Conservation (phyloP, 2,888 invertebrate genomes). For the Eulithis prunata region DNA sequence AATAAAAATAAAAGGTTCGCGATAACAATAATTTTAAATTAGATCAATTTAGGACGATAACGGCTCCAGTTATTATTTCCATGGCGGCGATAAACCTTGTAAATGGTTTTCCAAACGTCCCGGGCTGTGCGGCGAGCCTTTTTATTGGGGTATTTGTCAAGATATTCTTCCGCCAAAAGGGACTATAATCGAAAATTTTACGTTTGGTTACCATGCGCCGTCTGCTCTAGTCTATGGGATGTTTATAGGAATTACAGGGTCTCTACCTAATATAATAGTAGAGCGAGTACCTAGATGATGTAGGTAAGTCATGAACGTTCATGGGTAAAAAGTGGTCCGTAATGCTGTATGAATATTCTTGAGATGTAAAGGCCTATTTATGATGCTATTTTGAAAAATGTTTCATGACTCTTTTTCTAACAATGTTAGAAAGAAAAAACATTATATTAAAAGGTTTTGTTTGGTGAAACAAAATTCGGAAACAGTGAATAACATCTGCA, state of each 20-base stretch:
- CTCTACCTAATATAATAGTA: no score
- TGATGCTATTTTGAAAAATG: no score
- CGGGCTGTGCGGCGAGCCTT: slow-evolving; percentile 74
- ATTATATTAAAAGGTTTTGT: no score
- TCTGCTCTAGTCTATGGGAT: slow-evolving; percentile 47
- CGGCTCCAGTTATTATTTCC: slow-evolving; percentile 82
- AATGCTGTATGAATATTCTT: no score
- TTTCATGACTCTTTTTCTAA: no score
- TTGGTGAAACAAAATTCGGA: no score
- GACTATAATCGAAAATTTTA: slow-evolving; percentile 78
- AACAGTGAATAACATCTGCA: no score
- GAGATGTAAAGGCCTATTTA: no score
- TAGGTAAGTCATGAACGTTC: no score
- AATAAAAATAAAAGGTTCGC: slow-evolving; percentile 80
- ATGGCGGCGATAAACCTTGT: slow-evolving; percentile 82
- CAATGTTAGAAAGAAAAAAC: no score
- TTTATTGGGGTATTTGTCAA: slow-evolving; percentile 83
- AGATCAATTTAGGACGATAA: slow-evolving; percentile 82
- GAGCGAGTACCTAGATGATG: no score
- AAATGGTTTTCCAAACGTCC: slow-evolving; percentile 83
- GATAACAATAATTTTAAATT: slow-evolving; percentile 83
- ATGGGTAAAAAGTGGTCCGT: no score
- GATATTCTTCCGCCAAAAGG: slow-evolving; percentile 74
- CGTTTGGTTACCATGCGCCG: slow-evolving; percentile 75
- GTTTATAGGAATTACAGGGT: slow-evolving; percentile 38